phyloP scores from a whole-genome alignment of 2,888 invertebrate genomes.

The Cryptus armator region DNA sequence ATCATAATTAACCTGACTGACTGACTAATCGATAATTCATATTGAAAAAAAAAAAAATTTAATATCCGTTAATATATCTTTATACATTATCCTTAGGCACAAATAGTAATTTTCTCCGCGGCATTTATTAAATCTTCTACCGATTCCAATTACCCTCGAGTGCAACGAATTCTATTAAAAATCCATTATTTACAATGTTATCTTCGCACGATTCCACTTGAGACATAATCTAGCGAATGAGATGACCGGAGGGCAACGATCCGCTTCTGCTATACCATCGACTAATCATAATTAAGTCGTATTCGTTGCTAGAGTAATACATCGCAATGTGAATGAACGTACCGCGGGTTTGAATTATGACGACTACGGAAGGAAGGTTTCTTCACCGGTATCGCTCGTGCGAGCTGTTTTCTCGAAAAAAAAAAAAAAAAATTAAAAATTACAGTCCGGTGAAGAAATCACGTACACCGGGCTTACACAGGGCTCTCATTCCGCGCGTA shows the following conservation, averaged over 20 bases:
- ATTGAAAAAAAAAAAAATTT: too few relatives aligned
- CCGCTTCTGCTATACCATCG: slow-evolving; percentile 14
- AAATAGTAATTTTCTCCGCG: too few relatives aligned
- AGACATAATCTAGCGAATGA: background rate
- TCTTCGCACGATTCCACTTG: background rate
- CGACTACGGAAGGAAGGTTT: slow-evolving; percentile 33
- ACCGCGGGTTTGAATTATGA: slow-evolving; percentile 29
- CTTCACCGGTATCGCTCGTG: slow-evolving; percentile 22
- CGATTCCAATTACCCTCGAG: background rate
- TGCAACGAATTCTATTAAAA: background rate
- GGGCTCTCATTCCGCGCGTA: slow-evolving; percentile 12
- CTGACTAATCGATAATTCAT: too few relatives aligned
- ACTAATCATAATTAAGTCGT: slow-evolving; percentile 52
- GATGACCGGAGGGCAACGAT: slow-evolving; percentile 21
- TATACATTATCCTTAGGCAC: too few relatives aligned
- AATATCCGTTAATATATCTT: too few relatives aligned
- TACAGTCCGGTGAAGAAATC: background rate
- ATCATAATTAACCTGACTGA: too few relatives aligned
- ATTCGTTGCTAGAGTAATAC: slow-evolving; percentile 16
- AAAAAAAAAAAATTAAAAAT: slow-evolving; percentile 5
- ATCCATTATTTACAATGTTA: background rate
- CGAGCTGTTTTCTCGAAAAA: slow-evolving; percentile 2
- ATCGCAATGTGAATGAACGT: slow-evolving; percentile 25
- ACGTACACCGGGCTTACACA: slow-evolving; percentile 27
- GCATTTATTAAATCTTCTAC: too few relatives aligned